Evolutionary conservation across 1,140 invertebrate species (phyloP).

Genomic region (Sweltsa coloradensis): DNA sequence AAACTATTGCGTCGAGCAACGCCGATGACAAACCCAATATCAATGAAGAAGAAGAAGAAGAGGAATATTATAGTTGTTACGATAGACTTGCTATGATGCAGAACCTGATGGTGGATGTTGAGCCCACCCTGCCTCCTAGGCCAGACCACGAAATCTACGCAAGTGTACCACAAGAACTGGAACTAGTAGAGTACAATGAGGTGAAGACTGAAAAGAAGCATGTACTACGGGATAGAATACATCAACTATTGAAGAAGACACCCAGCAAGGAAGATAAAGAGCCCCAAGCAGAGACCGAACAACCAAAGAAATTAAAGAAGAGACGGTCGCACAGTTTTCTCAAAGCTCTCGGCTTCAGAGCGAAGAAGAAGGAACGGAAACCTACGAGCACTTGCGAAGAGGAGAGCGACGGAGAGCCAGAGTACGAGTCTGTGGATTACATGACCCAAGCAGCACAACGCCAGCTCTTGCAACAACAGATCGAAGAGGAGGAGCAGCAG

Average conservation of each 20-base stretch:
- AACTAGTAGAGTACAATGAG: neutral
- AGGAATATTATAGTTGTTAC: neutral
- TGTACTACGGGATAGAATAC: neutral
- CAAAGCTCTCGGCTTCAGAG: neutral
- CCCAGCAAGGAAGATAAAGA: neutral
- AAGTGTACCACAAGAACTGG: neutral
- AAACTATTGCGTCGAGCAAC: too few relatives aligned
- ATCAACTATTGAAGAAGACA: neutral
- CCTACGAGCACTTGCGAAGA: neutral
- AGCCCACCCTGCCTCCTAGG: conserved; percentile 2
- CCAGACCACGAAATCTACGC: neutral
- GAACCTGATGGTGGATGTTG: too few relatives aligned
- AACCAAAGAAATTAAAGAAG: too few relatives aligned
- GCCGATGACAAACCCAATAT: too few relatives aligned
- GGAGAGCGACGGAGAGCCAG: neutral
- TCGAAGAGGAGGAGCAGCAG: neutral
- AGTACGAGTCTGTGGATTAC: conserved; percentile 3
- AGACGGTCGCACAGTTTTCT: neutral
- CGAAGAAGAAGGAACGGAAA: too few relatives aligned
- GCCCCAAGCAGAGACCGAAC: too few relatives aligned
- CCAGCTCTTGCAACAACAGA: neutral
- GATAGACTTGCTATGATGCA: too few relatives aligned
- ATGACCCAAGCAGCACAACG: too few relatives aligned
- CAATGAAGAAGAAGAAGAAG: neutral
- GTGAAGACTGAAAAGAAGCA: neutral